Evolutionary conservation across 2,113 vertebrate species (phyloP), one percentile per base, ranked within the genome.

Genomic region (Nibea coibor): DNA sequence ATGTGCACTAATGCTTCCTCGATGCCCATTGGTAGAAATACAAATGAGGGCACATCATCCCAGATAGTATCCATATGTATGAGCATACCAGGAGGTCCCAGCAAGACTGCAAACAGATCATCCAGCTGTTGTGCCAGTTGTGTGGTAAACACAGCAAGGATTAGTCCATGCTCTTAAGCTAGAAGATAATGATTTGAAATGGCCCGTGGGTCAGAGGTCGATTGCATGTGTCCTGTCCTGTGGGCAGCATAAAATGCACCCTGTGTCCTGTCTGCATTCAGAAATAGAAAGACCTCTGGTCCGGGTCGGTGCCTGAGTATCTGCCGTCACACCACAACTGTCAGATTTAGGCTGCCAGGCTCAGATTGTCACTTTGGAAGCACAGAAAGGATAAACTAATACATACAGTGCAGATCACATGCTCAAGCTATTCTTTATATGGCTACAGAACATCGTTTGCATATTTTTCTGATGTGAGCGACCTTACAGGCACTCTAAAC

Each of bases 121-220:
- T 91, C 91, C 92, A 93, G 91, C 85, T 91, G 91, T 84, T 91
- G 83, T 82, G 59, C 82, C 78, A 87, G 78, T 91, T 84, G 70
- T 85, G 81, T 79, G 76, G 87, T 87, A 87, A 91, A 85, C 88
- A 90, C 75, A 84, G 68, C 58, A 19, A 75, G 88, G 92, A 92
- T 94, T 92, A 92, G 76, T 62, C 72, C 28, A 62, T 76, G 81
- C 84, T 88, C 81, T 89, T 91, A 90, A 89, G 80, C 82, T 51
- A 8, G 56, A 56, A 81, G 81, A 91, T 91, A 89, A 92, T 87
- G 87, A 90, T 87, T 86, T 19, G 2, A 85, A 89, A 88, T 81
- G 84, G 85, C 53, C 70, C 3, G 0, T 16, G 35, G 90, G 87
- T 92, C 75, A 90, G 45, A 87, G 88, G 90, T 88, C 35, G 42